Conservation (phyloP, 2,888 invertebrate genomes). For the Diabrotica balteata region DNA sequence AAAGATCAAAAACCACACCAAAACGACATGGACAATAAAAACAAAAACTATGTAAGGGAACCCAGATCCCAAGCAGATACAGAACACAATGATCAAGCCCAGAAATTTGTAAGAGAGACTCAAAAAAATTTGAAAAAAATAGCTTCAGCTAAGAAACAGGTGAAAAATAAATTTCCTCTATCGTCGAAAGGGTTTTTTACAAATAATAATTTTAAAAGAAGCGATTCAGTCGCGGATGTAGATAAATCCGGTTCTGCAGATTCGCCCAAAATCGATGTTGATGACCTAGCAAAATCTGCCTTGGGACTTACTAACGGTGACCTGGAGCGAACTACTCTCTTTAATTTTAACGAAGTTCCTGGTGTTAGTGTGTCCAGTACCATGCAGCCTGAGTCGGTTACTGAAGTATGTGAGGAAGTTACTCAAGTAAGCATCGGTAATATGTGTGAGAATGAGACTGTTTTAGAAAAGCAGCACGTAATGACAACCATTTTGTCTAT, state of each 20-base stretch:
- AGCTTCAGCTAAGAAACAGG: conserved; percentile 9
- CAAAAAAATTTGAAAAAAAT: conserved; percentile 16
- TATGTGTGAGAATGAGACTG: not conserved
- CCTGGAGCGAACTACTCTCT: not conserved
- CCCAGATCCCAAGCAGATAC: conserved; percentile 11
- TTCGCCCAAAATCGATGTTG: not conserved
- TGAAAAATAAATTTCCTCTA: conserved; percentile 31
- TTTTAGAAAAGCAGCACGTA: conserved; percentile 12
- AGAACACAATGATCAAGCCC: conserved; percentile 38
- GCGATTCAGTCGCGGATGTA: not conserved
- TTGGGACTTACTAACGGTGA: too few species aligned
- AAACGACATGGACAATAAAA: conserved; percentile 4
- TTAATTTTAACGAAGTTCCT: not conserved
- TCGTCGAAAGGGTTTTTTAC: conserved; percentile 37
- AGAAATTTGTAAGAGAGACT: conserved; percentile 38
- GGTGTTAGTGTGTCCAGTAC: not conserved
- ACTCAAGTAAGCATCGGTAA: not conserved
- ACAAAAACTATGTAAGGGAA: conserved; percentile 5
- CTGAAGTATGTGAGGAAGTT: not conserved
- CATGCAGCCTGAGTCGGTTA: not conserved
- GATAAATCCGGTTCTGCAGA: not conserved
- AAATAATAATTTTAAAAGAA: conserved; percentile 10
- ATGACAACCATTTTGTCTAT: conserved; percentile 38
- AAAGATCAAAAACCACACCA: not conserved
- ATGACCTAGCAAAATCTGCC: not conserved